phyloP scores from a whole-genome alignment of 1,140 invertebrate genomes.

The Saccostrea cuccullata region DNA sequence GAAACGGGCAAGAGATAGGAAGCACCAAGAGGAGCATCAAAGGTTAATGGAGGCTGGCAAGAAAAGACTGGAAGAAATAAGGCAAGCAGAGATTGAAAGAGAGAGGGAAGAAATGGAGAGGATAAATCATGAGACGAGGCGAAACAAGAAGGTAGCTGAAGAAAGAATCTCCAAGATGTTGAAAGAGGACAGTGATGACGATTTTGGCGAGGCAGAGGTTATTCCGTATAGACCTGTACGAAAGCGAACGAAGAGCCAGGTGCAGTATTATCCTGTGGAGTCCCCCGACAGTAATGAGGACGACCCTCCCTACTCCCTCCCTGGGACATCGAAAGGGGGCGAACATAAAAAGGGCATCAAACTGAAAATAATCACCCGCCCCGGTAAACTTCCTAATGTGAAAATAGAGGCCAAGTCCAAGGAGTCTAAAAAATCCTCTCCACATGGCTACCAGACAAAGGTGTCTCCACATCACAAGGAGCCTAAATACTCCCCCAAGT shows the following conservation, averaged over 20 bases:
- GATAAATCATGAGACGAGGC: slow-evolving; percentile 53
- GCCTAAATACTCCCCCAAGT: slow-evolving; percentile 44
- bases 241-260: background rate
- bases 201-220: slow-evolving; percentile 52
- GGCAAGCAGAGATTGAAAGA: slow-evolving; percentile 48
- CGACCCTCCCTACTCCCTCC: slow-evolving; percentile 46
- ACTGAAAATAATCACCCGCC: slow-evolving; percentile 75
- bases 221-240: background rate
- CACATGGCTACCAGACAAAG: slow-evolving; percentile 32
- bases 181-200: slow-evolving; percentile 50
- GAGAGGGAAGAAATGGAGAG: slow-evolving; percentile 50
- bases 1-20: slow-evolving; percentile 44
- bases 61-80: slow-evolving; percentile 53
- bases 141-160: slow-evolving; percentile 50
- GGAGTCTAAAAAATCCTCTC: slow-evolving; percentile 34
- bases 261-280: slow-evolving; percentile 27
- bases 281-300: slow-evolving; percentile 49
- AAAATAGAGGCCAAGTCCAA: slow-evolving; percentile 38
- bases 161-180: slow-evolving; percentile 47
- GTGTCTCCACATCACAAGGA: slow-evolving; percentile 47
- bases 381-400: slow-evolving; percentile 49
- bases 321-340: slow-evolving; percentile 67
- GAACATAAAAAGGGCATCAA: slow-evolving; percentile 77
- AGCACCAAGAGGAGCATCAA: slow-evolving; percentile 39
- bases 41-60: slow-evolving; percentile 56